Base-by-base conservation (phyloP, 2,888 invertebrate species). In the Phalangium opilio region DNA sequence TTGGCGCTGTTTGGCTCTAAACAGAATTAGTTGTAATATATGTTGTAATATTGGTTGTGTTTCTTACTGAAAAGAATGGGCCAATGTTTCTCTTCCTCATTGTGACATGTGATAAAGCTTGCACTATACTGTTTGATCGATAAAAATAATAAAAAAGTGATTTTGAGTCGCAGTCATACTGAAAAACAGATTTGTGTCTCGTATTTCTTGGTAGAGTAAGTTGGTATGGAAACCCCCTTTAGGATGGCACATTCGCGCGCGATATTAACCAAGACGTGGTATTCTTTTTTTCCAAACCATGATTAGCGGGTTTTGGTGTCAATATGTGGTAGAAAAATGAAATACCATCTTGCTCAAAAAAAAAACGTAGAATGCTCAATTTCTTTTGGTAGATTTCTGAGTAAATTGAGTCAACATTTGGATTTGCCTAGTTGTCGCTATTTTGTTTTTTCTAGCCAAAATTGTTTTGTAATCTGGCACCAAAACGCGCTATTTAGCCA, bases 31-130 rank as follows among this genome's bases (percentile, higher is more conserved):
- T 10, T 38, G 19, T 20, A 45, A n/a, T 42, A 43, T 44, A 32
- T 33, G 32, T 45, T 47, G 17, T 36, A 38, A 50, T 44, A 21
- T 46, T 42, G 38, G 19, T 19, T 21, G 46, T 38, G 17, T 27
- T 15, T 35, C 43, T 32, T 42, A 42, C 38, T 27, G 27, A 27
- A 27, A 27, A 27, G 27, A 27, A 27, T 27, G 27, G 27, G 27
- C 27, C 27, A 8, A 27, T 27, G 27, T 27, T 27, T 27, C 27
- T 27, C 27, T 27, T 27, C 27, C 27, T 27, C 27, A 27, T n/a
- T 50, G 66, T 41, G 63, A 67, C 54, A 62, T 63, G 3, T 52
- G 66, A 45, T 64, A 45, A n/a, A 4, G 27, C 27, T 27, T 27
- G 27, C 27, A 27, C 27, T 27, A 15, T 20, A 33, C 21, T 27